Percentiles rank a stretch among this genome's conserved stretches.
These are phyloP conservation scores for Spea multiplicata DNA, from an alignment of 2,113 vertebrate species.

Conservation along the genomic window DNA sequence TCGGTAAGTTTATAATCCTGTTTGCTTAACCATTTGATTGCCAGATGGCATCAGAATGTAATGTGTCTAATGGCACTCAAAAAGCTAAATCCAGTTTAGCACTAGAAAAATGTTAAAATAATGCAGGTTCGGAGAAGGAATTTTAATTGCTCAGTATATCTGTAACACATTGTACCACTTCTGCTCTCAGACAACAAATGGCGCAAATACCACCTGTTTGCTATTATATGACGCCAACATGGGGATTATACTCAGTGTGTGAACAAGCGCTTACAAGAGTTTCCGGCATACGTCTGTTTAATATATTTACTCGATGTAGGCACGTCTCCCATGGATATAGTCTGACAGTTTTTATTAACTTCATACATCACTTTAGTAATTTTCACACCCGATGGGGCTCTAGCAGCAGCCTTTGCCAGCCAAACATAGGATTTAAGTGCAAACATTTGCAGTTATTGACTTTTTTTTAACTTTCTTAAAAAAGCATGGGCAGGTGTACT, in stretches of 20 bases:
- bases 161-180: not conserved
- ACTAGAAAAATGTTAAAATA: not conserved
- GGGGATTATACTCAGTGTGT: not conserved
- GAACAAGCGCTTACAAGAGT: not conserved
- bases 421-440: not conserved
- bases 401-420: not conserved
- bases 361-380: not conserved
- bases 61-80: not conserved
- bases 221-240: not conserved
- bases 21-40: not conserved
- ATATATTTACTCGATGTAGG: not conserved
- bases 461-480: too few relatives aligned
- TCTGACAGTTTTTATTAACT: not conserved
- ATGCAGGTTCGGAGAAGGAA: not conserved
- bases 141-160: not conserved
- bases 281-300: not conserved
- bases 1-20: constrained; percentile 67
- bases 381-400: not conserved
- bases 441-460: not conserved
- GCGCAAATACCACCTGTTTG: not conserved
- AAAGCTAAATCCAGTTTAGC: not conserved
- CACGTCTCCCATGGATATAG: not conserved
- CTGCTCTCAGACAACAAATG: not conserved
- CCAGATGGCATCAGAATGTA: not conserved
- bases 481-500: too few relatives aligned